These are phyloP conservation scores for Arnoldichthys spilopterus DNA, from an alignment of 2,797 vertebrate species.

Conservation along the genomic window DNA sequence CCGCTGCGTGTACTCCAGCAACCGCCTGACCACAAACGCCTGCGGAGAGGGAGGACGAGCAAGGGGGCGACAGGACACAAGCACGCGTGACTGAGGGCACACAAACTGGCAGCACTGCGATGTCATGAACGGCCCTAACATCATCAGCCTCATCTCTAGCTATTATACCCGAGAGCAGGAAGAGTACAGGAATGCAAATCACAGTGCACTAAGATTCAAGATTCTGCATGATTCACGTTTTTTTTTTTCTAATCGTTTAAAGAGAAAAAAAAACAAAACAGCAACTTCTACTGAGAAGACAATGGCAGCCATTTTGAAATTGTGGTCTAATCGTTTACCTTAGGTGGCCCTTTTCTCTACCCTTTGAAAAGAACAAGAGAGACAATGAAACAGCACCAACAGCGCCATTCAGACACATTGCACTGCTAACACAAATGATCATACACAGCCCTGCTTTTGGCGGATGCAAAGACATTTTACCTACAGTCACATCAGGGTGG, in stretches of 20 bases:
- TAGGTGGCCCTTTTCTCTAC: slow-evolving; percentile 63
- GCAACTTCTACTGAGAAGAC: slow-evolving; percentile 57
- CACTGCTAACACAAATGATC: slow-evolving; percentile 56
- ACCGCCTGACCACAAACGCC: slow-evolving; percentile 92
- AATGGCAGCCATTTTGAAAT: slow-evolving; percentile 54
- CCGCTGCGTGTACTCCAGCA: slow-evolving; percentile 90
- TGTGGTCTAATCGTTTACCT: slow-evolving; percentile 65
- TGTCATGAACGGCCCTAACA: slow-evolving; percentile 39
- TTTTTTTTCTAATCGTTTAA: slow-evolving; percentile 47
- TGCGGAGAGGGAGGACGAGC: slow-evolving; percentile 76
- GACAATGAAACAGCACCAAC: slow-evolving; percentile 65
- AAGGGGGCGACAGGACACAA: slow-evolving; percentile 79
- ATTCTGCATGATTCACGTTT: slow-evolving; percentile 43
- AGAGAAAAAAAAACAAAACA: slow-evolving; percentile 34
- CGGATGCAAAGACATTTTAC: slow-evolving; percentile 78
- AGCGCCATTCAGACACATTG: slow-evolving; percentile 57
- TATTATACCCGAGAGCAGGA: slow-evolving; percentile 32
- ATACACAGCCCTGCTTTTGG: slow-evolving; percentile 54
- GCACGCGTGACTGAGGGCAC: slow-evolving; percentile 72
- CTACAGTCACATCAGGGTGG: slow-evolving; percentile 89
- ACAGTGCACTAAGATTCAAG: slow-evolving; percentile 49
- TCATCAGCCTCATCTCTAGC: slow-evolving; percentile 42
- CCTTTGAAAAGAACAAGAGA: slow-evolving; percentile 71
- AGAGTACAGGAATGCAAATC: slow-evolving; percentile 46
- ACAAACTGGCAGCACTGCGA: slow-evolving; percentile 36